Evolutionary conservation across 2,113 vertebrate genomes (phyloP), one percentile per base, ranked within the genome.

Genomic region (Jacana jacana): DNA sequence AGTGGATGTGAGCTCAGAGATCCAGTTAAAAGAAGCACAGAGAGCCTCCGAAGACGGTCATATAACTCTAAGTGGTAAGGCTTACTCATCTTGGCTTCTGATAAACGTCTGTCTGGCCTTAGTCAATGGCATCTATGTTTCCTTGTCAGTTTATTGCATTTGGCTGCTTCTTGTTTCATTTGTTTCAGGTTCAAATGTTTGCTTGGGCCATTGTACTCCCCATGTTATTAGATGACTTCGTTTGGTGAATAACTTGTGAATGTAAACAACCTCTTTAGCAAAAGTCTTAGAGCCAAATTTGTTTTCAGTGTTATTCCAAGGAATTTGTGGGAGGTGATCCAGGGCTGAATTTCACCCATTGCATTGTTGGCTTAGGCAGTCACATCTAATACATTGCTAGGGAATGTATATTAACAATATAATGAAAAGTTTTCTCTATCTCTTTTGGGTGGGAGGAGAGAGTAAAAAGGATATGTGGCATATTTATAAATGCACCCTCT

Each of bases 1-100:
- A 19, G 98, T 99, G 93, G 97, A 98, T 64, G 85, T 99, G 91
- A 98, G 98, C 95, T 98, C 98, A 76, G 98, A 99, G 48, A 97
- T 99, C 57, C 89, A 91, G 52, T 92, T 99, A 93, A 98, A 98
- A 51, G 98, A 98, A 86, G 95, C 97, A 72, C 86, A 97, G 63
- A 95, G 95, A 70, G 94, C 88, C n/a, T 97, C 75, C 55, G 82
- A 96, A 89, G 95, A 98, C 1, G 96, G 97, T 81, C 93, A 94
- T 28, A 83, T 98, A 82, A 98, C 97, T 35, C 40, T 99, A 71
- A 98, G 96, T 73, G 99, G 99, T 99, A 97, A 98, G 96, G 19
- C n/a, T 96, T 81, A 68, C 87, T 94, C 85, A 95, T 85, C 85
- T 87, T 93, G 83, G 92, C 89, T 79, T 54, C 63, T 55, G 63